These are phyloP conservation scores for Physocephala rufipes DNA, from an alignment of 2,888 invertebrate species.

Conservation along the genomic window DNA sequence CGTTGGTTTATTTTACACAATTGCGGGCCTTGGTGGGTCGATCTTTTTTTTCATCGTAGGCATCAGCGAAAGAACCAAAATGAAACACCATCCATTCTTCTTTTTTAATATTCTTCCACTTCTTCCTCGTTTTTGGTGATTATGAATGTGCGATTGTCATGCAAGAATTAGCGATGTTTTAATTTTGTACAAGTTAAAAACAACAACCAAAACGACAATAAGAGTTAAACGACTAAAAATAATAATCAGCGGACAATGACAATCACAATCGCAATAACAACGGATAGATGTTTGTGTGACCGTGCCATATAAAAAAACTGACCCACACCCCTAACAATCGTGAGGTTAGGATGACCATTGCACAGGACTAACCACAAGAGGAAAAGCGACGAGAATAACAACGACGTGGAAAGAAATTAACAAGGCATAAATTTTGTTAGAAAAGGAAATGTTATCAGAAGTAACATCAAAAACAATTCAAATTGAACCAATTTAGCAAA, in stretches of 20 bases:
- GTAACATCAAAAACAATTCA: not conserved
- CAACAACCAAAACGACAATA: slow-evolving; percentile 6
- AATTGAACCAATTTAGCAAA: slow-evolving; percentile 35
- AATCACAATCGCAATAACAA: slow-evolving; percentile 11
- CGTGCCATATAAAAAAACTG: too few relatives aligned
- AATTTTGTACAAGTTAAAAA: slow-evolving; percentile 35
- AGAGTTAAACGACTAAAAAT: not conserved
- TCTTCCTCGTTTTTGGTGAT: slow-evolving; percentile 41
- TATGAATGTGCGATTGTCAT: slow-evolving; percentile 64
- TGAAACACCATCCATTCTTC: slow-evolving; percentile 38
- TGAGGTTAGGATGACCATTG: too few relatives aligned
- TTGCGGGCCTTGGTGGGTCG: slow-evolving; percentile 33
- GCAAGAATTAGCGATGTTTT: slow-evolving; percentile 61
- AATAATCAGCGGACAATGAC: not conserved
- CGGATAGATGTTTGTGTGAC: too few relatives aligned
- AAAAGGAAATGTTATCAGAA: slow-evolving; percentile 52
- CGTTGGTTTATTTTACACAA: slow-evolving; percentile 12
- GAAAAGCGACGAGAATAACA: not conserved
- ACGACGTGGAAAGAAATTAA: not conserved
- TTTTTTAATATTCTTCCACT: too few relatives aligned
- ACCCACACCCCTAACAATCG: too few relatives aligned
- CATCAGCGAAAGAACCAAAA: slow-evolving; percentile 30
- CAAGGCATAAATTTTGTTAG: slow-evolving; percentile 53
- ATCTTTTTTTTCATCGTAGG: slow-evolving; percentile 38
- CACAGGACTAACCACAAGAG: not conserved